phyloP scores from a whole-genome alignment of 2,888 invertebrate species.

The Liodrosophila aerea region DNA sequence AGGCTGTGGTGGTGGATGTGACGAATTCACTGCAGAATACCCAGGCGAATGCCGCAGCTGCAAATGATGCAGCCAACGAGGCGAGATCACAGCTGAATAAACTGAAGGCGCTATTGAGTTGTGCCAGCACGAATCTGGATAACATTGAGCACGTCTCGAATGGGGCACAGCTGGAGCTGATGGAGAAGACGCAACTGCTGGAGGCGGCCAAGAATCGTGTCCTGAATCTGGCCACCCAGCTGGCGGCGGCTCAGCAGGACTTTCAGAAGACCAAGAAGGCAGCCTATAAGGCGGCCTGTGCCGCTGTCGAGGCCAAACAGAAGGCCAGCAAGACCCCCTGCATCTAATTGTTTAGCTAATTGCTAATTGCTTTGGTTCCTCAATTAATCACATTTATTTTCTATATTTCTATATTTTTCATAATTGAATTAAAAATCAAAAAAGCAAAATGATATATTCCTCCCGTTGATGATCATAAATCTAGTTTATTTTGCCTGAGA shows the following conservation, averaged over 20 bases:
- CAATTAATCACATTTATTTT: too few species aligned
- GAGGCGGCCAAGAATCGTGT: slow-evolving; percentile 87
- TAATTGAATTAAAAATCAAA: too few species aligned
- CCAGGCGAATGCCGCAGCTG: slow-evolving; percentile 86
- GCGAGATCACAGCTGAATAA: slow-evolving; percentile 84
- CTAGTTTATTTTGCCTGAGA: slow-evolving; percentile 13
- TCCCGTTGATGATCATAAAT: too few species aligned
- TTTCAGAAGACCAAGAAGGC: slow-evolving; percentile 87
- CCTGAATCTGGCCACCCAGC: slow-evolving; percentile 85
- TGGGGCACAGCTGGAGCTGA: slow-evolving; percentile 85
- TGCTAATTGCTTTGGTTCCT: too few species aligned
- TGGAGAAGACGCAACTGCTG: slow-evolving; percentile 87
- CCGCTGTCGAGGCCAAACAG: slow-evolving; percentile 87
- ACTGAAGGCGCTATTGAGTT: slow-evolving; percentile 82
- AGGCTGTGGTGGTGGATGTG: slow-evolving; percentile 86
- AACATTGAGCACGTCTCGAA: slow-evolving; percentile 86
- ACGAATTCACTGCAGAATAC: slow-evolving; percentile 85
- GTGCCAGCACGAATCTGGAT: slow-evolving; percentile 84
- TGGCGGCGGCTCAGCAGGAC: slow-evolving; percentile 86
- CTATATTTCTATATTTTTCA: too few species aligned
- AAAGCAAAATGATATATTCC: too few species aligned
- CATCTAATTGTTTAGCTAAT: too few species aligned
- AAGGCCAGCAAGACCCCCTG: slow-evolving; percentile 58
- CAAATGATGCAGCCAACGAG: slow-evolving; percentile 85
- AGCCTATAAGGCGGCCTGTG: slow-evolving; percentile 87